Percentiles rank a stretch among this genome's conserved stretches.
phyloP scores from a whole-genome alignment of 2,113 vertebrate genomes.

The Leuciscus idus region DNA sequence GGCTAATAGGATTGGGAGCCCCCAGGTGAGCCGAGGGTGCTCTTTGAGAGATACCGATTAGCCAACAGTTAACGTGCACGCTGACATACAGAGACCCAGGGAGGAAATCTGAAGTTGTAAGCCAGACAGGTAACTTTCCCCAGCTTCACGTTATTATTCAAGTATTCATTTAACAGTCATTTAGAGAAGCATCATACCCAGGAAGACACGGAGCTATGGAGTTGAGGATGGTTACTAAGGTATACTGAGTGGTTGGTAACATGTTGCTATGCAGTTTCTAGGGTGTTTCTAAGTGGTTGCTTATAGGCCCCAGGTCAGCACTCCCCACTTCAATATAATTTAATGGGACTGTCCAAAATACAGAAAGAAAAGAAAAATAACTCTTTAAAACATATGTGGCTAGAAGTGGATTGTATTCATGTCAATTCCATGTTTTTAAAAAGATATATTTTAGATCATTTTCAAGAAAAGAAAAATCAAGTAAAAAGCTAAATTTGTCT shows the following conservation, averaged over 20 bases:
- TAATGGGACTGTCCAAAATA: no score
- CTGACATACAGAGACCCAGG: slow-evolving; percentile 31
- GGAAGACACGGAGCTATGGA: not conserved
- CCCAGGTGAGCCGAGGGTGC: slow-evolving; percentile 79
- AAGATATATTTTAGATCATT: no score
- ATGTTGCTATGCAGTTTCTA: not conserved
- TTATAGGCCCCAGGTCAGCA: not conserved
- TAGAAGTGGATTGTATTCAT: no score
- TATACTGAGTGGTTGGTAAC: not conserved
- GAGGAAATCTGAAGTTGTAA: slow-evolving; percentile 18
- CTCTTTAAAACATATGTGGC: no score
- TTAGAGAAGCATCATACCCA: not conserved
- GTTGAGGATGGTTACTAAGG: not conserved
- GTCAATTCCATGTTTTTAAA: no score
- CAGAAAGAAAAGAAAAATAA: no score
- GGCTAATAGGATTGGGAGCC: slow-evolving; percentile 83
- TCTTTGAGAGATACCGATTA: slow-evolving; percentile 75
- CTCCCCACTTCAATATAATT: no score
- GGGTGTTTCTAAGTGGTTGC: not conserved
- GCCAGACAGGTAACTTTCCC: slow-evolving; percentile 15
- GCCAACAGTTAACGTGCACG: slow-evolving; percentile 67
- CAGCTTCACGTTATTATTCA: slow-evolving; percentile 14
- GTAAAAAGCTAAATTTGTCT: no score
- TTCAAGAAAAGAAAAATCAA: no score
- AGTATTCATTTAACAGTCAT: not conserved